Conservation (phyloP, 2,113 vertebrate genomes). For the Cisticola juncidis region DNA sequence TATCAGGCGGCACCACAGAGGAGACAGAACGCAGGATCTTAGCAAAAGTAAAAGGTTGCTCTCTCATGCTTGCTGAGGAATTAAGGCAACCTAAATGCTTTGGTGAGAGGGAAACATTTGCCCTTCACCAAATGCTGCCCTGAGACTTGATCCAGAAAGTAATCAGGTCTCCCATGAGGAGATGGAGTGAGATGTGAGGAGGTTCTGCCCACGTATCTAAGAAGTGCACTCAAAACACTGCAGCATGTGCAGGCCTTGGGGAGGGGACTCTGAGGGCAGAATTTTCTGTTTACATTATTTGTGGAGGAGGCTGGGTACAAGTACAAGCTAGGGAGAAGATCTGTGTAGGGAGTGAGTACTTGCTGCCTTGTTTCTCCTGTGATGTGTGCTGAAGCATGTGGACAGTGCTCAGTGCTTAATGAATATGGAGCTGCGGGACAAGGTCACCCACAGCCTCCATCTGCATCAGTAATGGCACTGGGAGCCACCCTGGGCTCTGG, state of each 20-base stretch:
- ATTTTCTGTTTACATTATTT: not conserved
- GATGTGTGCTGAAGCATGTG: not conserved
- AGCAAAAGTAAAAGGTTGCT: not conserved
- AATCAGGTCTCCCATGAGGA: not conserved
- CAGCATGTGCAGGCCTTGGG: rapidly evolving
- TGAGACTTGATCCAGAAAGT: not conserved
- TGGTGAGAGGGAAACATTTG: not conserved
- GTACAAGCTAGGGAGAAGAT: not conserved
- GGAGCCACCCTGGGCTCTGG: not conserved
- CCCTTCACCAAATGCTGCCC: not conserved
- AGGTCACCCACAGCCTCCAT: not conserved
- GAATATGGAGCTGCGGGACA: not conserved
- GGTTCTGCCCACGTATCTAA: rapidly evolving
- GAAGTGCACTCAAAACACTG: not conserved
- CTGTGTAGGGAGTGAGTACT: not conserved
- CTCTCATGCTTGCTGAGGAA: not conserved
- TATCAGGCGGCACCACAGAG: not conserved
- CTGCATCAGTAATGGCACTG: not conserved
- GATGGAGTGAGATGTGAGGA: not conserved
- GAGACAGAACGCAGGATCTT: not conserved
- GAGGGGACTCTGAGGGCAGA: not conserved
- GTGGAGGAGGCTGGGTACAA: not conserved
- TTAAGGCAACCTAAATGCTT: not conserved
- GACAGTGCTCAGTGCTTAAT: not conserved
- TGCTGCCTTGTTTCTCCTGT: not conserved